Percentiles rank a stretch among this genome's conserved stretches.
Conservation (phyloP, 1,140 invertebrate species). For the Mercenaria mercenaria region DNA sequence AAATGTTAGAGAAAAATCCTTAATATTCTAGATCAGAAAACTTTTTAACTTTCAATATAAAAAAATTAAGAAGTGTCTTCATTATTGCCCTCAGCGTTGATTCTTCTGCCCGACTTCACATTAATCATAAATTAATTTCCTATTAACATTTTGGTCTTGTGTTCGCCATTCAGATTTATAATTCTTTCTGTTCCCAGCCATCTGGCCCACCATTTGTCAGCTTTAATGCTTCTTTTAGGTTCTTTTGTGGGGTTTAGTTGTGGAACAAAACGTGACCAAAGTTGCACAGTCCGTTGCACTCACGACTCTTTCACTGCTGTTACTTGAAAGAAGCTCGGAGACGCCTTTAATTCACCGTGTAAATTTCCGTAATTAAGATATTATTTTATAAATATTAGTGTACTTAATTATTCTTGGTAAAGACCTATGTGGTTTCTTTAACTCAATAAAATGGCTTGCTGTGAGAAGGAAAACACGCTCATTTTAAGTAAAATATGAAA, state of each 20-base stretch:
- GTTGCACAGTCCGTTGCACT: background rate
- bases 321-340: background rate
- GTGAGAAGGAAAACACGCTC: no score
- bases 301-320: no score
- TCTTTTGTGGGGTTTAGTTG: background rate
- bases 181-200: background rate
- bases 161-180: background rate
- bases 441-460: no score
- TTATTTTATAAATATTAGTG: no score
- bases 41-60: no score
- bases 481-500: no score
- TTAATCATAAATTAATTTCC: conserved; percentile 26
- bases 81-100: background rate
- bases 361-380: background rate
- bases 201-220: conserved; percentile 7
- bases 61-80: background rate
- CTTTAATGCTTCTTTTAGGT: background rate
- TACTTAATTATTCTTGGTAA: no score
- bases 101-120: background rate
- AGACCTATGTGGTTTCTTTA: no score
- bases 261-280: background rate
- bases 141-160: conserved; percentile 11
- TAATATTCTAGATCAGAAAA: no score
- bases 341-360: background rate
- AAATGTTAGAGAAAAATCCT: no score